Evolutionary conservation across 2,797 vertebrate species (phyloP), one percentile per base, ranked within the genome.

Genomic region (Myotis vivesi): DNA sequence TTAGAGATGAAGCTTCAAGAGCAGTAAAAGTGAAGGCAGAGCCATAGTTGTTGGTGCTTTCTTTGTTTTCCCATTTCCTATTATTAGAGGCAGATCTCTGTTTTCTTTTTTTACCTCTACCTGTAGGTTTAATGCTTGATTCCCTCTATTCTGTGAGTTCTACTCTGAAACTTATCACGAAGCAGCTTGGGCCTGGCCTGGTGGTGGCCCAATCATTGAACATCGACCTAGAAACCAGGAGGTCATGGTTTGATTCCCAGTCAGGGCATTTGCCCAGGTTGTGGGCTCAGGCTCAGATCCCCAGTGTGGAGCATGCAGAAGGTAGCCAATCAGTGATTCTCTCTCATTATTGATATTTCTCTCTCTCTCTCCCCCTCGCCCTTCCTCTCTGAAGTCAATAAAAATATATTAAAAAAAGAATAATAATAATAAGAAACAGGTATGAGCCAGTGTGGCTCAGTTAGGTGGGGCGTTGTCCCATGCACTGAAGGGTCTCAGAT

Each of bases 11-110:
- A 57, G 28, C 36, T 84, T 64, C 66, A 55, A 75, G 57, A 44
- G n/a, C 72, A 87, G 86, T 87, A 36, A 76, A 92, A 89, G 81
- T 95, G 51, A 95, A 87, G 53, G 12, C 22, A 94, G 33, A 87
- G 5, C 28, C 16, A 22, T 76, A 55, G 25, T 62, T 62, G 73
- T 41, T 82, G 36, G 64, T 66, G 22, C 30, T 79, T 66, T 71
- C 30, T 86, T 68, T 22, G 13, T 79, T 89, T 91, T 81, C 51
- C n/a, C 28, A 53, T 72, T 88, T 94, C 23, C 41, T 51, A 2
- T 79, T 62, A 49, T 57, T 87, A 62, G 30, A 92, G 25, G 25
- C 55, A 4, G 64, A 93, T 28, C 15, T 94, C 53, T 72, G 44
- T 11, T 44, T 44, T 44, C 44, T 79, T 81, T 69, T 92, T 64